phyloP scores from a whole-genome alignment of 2,888 invertebrate genomes.

The Fissipunctia ypsillon region DNA sequence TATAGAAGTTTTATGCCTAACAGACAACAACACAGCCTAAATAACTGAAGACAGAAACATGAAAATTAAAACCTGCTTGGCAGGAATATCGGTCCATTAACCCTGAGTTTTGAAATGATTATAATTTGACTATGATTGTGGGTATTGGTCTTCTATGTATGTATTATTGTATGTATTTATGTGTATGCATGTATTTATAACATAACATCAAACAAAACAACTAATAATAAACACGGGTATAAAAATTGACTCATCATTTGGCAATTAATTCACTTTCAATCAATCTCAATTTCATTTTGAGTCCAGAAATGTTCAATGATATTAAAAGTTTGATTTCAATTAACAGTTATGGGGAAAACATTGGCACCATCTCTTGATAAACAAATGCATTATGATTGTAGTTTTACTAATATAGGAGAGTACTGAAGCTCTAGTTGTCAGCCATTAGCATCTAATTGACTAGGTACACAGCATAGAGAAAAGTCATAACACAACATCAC shows the following conservation, averaged over 20 bases:
- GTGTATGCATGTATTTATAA: no score
- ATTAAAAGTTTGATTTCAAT: background rate
- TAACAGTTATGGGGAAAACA: background rate
- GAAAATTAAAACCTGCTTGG: background rate
- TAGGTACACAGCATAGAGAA: background rate
- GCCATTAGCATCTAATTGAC: background rate
- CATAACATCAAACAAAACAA: no score
- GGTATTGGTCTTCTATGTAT: background rate
- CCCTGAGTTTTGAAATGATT: background rate
- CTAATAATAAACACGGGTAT: background rate
- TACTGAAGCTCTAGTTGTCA: background rate
- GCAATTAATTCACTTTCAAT: slow-evolving; percentile 11
- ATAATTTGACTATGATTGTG: background rate
- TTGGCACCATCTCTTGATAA: background rate
- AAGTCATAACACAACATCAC: no score
- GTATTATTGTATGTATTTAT: no score
- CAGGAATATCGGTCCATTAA: background rate
- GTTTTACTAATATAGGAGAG: background rate
- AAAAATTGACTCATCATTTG: slow-evolving; percentile 22
- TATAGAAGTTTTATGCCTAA: background rate
- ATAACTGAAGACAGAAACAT: background rate
- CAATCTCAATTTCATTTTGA: background rate
- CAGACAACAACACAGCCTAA: background rate
- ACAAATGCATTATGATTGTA: background rate
- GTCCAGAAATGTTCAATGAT: background rate